These are phyloP conservation scores for Arnoldichthys spilopterus DNA, from an alignment of 2,797 vertebrate species.

Conservation along the genomic window DNA sequence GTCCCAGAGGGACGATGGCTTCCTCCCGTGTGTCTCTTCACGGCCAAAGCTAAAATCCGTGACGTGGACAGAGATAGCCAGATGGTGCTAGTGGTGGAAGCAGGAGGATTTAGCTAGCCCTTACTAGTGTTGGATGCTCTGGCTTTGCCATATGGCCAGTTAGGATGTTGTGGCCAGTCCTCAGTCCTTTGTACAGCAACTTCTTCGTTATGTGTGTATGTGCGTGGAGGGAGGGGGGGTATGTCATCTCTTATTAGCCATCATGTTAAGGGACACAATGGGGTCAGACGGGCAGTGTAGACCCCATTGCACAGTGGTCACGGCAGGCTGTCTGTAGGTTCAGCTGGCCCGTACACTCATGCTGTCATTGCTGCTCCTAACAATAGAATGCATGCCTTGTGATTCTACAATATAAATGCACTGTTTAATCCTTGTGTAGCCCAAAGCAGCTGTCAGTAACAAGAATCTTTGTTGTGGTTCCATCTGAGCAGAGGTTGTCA, in stretches of 20 bases:
- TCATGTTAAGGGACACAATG: constrained; percentile 43
- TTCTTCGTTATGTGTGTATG: constrained; percentile 4
- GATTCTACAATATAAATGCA: constrained; percentile 16
- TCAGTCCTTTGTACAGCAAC: constrained; percentile 16
- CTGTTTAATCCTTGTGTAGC: constrained; percentile 26
- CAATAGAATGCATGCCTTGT: constrained; percentile 12
- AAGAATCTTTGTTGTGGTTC: constrained; percentile 14
- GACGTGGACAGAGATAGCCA: constrained; percentile 57
- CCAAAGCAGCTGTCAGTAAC: constrained; percentile 8
- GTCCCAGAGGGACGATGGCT: not conserved
- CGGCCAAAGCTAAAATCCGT: constrained; percentile 31
- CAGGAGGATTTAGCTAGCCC: constrained; percentile 39
- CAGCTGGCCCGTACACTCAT: constrained; percentile 13
- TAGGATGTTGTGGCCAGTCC: constrained; percentile 45
- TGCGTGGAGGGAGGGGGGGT: constrained; percentile 14
- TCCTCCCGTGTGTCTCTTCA: constrained; percentile 19
- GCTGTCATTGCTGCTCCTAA: constrained; percentile 18
- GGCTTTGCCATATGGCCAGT: constrained; percentile 73
- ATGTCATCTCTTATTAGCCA: constrained; percentile 53
- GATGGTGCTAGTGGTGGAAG: constrained; percentile 66
- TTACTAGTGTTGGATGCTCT: constrained; percentile 51
- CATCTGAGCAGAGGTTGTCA: not conserved
- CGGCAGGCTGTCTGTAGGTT: constrained; percentile 37
- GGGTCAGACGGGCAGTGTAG: constrained; percentile 41
- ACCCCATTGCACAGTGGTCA: constrained; percentile 28